Evolutionary conservation across 1,140 invertebrate genomes (phyloP).

Genomic region (Drosophila novamexicana): DNA sequence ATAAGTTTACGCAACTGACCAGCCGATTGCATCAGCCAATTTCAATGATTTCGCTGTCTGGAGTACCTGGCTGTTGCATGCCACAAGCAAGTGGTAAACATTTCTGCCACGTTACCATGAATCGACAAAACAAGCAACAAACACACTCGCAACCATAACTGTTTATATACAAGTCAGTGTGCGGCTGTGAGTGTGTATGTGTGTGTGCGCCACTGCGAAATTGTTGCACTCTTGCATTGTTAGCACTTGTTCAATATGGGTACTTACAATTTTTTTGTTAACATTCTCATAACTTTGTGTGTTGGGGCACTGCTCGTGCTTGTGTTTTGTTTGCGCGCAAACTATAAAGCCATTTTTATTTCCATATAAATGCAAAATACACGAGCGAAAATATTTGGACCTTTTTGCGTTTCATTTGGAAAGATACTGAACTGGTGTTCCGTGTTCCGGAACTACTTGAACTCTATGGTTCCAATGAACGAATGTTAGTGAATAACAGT

Average conservation of each 20-base stretch:
- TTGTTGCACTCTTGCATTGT: constrained; percentile 11
- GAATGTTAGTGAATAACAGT: neutral
- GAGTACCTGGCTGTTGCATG: constrained; percentile 46
- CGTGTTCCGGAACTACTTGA: neutral
- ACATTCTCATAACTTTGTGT: constrained; percentile 76
- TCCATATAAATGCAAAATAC: constrained; percentile 80
- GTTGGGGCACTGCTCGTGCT: constrained; percentile 74
- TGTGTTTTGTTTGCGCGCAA: constrained; percentile 74
- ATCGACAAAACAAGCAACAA: constrained; percentile 19
- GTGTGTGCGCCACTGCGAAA: constrained; percentile 54
- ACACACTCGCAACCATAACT: constrained; percentile 9
- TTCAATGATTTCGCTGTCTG: constrained; percentile 24
- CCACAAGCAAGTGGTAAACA: constrained; percentile 29
- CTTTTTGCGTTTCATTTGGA: constrained; percentile 84
- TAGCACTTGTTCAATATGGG: neutral
- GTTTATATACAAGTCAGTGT: constrained; percentile 16
- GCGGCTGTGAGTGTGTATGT: neutral
- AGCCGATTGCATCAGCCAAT: constrained; percentile 72
- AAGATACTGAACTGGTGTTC: constrained; percentile 49
- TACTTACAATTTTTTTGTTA: constrained; percentile 72
- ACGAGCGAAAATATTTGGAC: constrained; percentile 57
- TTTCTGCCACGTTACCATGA: constrained; percentile 65
- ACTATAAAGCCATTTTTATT: constrained; percentile 83
- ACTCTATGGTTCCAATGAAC: neutral
- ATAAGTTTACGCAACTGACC: constrained; percentile 38